Evolutionary conservation across 2,888 invertebrate species (phyloP).

Genomic region (Brenthis hecate): DNA sequence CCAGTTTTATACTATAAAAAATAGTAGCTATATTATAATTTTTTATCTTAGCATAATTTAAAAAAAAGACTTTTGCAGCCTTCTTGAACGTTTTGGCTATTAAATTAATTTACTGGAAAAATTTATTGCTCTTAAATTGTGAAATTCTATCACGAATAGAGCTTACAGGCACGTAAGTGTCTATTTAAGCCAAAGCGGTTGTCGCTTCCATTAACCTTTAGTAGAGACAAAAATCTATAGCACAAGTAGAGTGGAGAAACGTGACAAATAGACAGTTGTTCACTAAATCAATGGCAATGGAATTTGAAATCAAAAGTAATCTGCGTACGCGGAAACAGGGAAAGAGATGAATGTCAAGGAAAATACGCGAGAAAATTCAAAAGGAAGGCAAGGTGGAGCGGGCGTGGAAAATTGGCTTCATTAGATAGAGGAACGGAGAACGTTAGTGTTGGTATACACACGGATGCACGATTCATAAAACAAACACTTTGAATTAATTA

Average conservation of each 20-base stretch:
- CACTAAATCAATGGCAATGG: conserved; percentile 71
- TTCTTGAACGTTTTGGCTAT: background rate
- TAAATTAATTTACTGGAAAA: conserved; percentile 4
- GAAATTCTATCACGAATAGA: conserved; percentile 8
- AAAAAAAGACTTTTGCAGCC: background rate
- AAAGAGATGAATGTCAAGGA: conserved; percentile 77
- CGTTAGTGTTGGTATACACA: conserved; percentile 44
- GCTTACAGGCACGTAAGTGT: conserved; percentile 10
- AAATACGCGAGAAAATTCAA: conserved; percentile 78
- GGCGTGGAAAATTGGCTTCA: conserved; percentile 79
- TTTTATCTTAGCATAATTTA: background rate
- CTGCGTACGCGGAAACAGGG: conserved; percentile 70
- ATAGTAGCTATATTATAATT: too few species aligned
- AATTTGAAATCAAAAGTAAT: conserved; percentile 79
- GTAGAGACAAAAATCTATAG: conserved; percentile 24
- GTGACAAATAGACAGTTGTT: conserved; percentile 48
- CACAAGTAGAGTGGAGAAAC: conserved; percentile 25
- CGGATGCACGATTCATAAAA: conserved; percentile 17
- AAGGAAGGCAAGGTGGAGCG: conserved; percentile 75
- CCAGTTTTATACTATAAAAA: background rate
- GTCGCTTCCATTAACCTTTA: conserved; percentile 19
- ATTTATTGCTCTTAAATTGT: background rate
- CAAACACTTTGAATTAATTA: conserved; percentile 29
- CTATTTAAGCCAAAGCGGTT: conserved; percentile 8
- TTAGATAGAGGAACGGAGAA: conserved; percentile 70